Conservation (phyloP, 2,113 vertebrate species). For the Phocoena phocoena region DNA sequence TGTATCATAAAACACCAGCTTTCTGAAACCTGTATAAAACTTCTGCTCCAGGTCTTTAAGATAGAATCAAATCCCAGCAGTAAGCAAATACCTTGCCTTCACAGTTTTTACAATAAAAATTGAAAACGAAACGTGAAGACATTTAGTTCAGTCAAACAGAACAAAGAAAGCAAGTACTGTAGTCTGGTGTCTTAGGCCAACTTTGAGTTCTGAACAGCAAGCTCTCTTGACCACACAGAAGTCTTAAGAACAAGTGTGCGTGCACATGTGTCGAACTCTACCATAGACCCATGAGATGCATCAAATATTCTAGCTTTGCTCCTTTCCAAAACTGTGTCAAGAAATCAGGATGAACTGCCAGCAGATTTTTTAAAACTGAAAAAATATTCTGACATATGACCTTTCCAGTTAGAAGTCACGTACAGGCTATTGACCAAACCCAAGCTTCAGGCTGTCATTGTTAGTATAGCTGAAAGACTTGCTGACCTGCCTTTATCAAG, state of each 20-base stretch:
- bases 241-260: slow-evolving; percentile 14
- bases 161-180: slow-evolving; percentile 80
- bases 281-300: slow-evolving; percentile 58
- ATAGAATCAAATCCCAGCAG: slow-evolving; percentile 68
- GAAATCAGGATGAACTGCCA: slow-evolving; percentile 61
- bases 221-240: slow-evolving; percentile 72
- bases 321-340: slow-evolving; percentile 49
- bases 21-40: slow-evolving; percentile 73
- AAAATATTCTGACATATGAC: slow-evolving; percentile 67
- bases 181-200: slow-evolving; percentile 77
- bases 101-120: slow-evolving; percentile 78
- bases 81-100: slow-evolving; percentile 76
- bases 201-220: slow-evolving; percentile 78
- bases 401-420: background rate
- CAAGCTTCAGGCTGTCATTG: background rate
- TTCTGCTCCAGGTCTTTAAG: slow-evolving; percentile 67
- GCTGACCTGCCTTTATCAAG: background rate
- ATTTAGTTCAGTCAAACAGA: slow-evolving; percentile 74
- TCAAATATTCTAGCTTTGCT: slow-evolving; percentile 72
- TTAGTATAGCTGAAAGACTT: background rate
- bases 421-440: background rate
- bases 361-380: slow-evolving; percentile 53
- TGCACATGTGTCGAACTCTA: slow-evolving; percentile 45
- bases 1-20: slow-evolving; percentile 71
- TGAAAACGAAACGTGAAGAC: slow-evolving; percentile 80